Evolutionary conservation across 2,888 invertebrate species (phyloP), one percentile per base, ranked within the genome.

Genomic region (Lissocephala sabroskyi): DNA sequence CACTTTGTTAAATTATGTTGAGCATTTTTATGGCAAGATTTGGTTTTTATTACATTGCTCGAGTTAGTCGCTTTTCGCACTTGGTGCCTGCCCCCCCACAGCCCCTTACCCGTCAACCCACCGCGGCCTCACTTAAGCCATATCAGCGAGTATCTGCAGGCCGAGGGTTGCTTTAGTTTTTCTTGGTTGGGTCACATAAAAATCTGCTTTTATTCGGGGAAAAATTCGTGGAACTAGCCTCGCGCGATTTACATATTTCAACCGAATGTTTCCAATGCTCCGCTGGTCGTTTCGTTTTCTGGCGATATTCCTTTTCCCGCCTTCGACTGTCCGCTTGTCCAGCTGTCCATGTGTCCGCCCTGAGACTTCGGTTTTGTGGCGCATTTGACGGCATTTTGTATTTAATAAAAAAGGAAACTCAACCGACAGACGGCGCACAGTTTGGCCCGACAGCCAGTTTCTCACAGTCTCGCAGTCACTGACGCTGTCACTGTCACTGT

Each of bases 1-100:
- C 64, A 67, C 73, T 67, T 67, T 73, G 73, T 67, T 67, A 67
- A 67, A 67, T 71, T 67, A 71, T 67, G 73, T 64, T 73, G 54
- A 67, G 65, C 73, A 67, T 67, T 67, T 65, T 67, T 67, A 73
- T 73, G 64, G 61, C 49, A 52, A 67, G 73, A 73, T 67, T 73
- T 67, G 68, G 64, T 67, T 61, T 67, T 67, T 67, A 67, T 67
- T 56, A 64, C 67, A 58, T 42, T 32, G 5, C 49, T 49, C 47
- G 13, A 42, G 42, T 32, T 42, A 42, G n/a, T 33, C 32, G 17
- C 14, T n/a, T 26, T 23, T n/a, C 40, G 23, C 19, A 23, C 26
- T 40, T 2, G 11, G 37, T 23, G 30, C 30, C 30, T 26, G 26
- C 9, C 9, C 26, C n/a, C n/a, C n/a, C n/a, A n/a, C n/a, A n/a